Conservation (phyloP, 2,113 vertebrate genomes). For the Actenoides hombroni region DNA sequence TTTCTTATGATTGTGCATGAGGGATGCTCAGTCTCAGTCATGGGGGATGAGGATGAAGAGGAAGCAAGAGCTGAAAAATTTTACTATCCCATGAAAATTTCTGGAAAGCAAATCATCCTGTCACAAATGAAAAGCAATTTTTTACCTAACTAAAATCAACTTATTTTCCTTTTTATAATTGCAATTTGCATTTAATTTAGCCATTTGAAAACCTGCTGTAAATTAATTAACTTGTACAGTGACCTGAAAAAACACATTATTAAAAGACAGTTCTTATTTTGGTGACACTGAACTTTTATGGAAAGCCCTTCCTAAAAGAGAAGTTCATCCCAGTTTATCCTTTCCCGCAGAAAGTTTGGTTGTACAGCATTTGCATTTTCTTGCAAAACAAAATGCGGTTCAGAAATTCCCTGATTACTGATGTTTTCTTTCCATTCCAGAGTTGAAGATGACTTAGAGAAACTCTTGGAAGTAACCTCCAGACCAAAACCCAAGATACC, state of each 20-base stretch:
- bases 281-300: background rate
- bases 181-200: background rate
- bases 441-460: conserved; percentile 84
- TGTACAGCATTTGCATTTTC: background rate
- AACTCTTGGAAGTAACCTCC: conserved; percentile 74
- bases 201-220: background rate
- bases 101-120: background rate
- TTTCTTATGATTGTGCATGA: background rate
- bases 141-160: background rate
- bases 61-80: background rate
- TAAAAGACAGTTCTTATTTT: background rate
- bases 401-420: background rate
- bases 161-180: background rate
- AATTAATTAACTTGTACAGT: background rate
- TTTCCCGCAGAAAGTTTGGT: background rate
- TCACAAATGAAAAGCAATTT: background rate
- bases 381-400: background rate
- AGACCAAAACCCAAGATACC: conserved; percentile 66
- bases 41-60: background rate
- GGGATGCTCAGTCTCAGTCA: background rate
- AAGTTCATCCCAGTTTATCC: background rate
- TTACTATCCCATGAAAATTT: background rate
- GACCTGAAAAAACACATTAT: background rate
- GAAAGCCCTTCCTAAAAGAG: background rate
- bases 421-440: conserved; percentile 65